Conservation (phyloP, 2,113 vertebrate genomes). For the Halcyon senegalensis region DNA sequence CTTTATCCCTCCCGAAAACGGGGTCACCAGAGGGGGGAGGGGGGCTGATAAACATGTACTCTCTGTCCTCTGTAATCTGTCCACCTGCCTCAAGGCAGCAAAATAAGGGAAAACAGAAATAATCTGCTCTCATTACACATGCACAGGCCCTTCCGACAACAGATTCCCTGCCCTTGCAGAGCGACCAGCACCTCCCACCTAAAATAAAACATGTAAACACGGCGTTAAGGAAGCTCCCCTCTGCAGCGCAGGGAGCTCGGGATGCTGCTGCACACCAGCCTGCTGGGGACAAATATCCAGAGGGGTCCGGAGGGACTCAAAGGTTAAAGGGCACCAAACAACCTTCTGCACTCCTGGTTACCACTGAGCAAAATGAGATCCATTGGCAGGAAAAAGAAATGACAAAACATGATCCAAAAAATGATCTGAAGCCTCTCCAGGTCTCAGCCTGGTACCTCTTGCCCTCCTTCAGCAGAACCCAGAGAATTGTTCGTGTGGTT, state of each 20-base stretch:
- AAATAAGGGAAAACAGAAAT: constrained; percentile 26
- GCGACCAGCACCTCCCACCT: neutral
- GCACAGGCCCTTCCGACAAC: neutral
- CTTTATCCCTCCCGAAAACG: constrained; percentile 50
- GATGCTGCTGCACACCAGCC: neutral
- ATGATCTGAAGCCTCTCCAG: neutral
- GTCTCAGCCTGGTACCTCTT: neutral
- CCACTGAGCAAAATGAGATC: neutral
- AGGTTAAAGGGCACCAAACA: neutral
- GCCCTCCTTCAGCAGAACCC: neutral
- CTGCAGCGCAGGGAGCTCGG: neutral
- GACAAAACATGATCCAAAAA: neutral
- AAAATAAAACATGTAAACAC: neutral
- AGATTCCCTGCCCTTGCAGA: neutral
- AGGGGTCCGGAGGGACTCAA: neutral
- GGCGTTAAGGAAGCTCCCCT: neutral
- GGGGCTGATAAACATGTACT: neutral
- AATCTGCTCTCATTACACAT: constrained; percentile 8
- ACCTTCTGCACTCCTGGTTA: neutral
- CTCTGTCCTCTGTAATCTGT: constrained; percentile 27
- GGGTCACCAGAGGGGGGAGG: neutral
- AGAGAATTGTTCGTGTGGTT: neutral
- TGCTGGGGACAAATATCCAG: neutral
- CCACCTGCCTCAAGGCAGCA: constrained; percentile 25
- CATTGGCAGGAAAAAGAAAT: neutral